Conservation (phyloP, 1,140 invertebrate species). For the Coboldia fuscipes region DNA sequence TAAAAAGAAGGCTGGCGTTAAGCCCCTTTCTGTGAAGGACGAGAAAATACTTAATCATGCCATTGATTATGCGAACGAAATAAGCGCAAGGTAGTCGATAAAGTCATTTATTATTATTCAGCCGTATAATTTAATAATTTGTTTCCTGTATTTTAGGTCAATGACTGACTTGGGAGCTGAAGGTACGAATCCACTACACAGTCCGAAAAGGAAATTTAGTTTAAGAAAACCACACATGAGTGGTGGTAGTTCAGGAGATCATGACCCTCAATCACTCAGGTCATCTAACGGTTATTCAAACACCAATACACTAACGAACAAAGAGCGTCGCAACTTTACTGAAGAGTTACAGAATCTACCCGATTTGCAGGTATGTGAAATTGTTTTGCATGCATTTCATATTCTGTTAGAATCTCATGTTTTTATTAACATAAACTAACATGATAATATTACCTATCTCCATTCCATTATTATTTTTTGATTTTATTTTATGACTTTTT, state of each 20-base stretch:
- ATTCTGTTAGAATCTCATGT: background rate
- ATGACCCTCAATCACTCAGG: constrained; percentile 1
- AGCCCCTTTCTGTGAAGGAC: constrained; percentile 85
- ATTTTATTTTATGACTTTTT: constrained; percentile 7
- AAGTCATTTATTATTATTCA: background rate
- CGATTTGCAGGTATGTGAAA: constrained; percentile 41
- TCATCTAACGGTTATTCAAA: background rate
- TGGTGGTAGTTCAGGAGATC: background rate
- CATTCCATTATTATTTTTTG: constrained; percentile 8
- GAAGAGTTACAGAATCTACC: constrained; percentile 77
- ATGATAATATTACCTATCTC: constrained; percentile 9
- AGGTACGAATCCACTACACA: constrained; percentile 44
- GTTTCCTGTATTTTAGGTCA: constrained; percentile 25
- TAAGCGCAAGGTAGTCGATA: constrained; percentile 40
- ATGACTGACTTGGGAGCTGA: constrained; percentile 60
- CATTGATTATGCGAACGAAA: constrained; percentile 82
- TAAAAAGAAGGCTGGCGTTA: constrained; percentile 64
- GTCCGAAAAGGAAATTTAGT: constrained; percentile 67
- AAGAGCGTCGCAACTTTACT: constrained; percentile 62
- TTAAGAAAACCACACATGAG: constrained; percentile 50
- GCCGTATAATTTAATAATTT: background rate
- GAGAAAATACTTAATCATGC: constrained; percentile 82
- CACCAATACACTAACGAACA: constrained; percentile 9
- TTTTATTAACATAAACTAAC: background rate
- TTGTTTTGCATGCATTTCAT: background rate